A percentile compares a stretch with the other conserved stretches of the same genome.
phyloP scores from a whole-genome alignment of 1,140 invertebrate genomes.

The Frieseomelitta varia region DNA sequence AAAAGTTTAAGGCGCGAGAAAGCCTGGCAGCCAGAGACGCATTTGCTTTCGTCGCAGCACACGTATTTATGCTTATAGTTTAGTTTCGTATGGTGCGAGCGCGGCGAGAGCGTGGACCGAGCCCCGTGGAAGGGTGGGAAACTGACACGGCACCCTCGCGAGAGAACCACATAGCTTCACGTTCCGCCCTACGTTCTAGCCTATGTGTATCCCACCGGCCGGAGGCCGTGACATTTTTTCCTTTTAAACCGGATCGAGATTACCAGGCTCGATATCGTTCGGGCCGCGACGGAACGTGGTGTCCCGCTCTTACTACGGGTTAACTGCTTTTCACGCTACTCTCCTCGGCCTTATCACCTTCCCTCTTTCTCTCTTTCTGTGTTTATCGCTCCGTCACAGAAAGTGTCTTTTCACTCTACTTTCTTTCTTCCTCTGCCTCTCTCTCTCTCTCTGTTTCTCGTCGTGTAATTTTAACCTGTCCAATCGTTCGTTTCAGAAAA shows the following conservation, averaged over 20 bases:
- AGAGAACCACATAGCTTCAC: slow-evolving; percentile 69
- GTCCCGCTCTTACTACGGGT: slow-evolving; percentile 38
- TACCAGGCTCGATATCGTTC: slow-evolving; percentile 64
- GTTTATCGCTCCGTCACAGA: background rate
- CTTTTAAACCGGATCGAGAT: slow-evolving; percentile 68
- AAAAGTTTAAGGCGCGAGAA: slow-evolving; percentile 37
- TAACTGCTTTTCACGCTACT: slow-evolving; percentile 65
- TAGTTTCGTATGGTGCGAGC: background rate
- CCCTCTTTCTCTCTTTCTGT: slow-evolving; percentile 36
- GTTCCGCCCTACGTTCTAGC: slow-evolving; percentile 66
- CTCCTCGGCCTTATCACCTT: slow-evolving; percentile 47
- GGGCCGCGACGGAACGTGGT: slow-evolving; percentile 57
- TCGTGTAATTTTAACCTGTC: background rate
- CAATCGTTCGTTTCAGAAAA: no score
- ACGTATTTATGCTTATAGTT: slow-evolving; percentile 44
- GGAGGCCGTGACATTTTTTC: slow-evolving; percentile 53
- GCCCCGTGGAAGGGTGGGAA: slow-evolving; percentile 58
- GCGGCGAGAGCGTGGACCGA: background rate
- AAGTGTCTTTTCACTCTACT: background rate
- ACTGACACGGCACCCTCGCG: slow-evolving; percentile 48
- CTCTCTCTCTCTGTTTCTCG: no score
- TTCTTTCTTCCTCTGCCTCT: background rate
- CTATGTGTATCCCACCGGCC: slow-evolving; percentile 23
- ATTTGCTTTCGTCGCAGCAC: slow-evolving; percentile 41
- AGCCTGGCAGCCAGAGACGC: slow-evolving; percentile 14